Base-by-base conservation (phyloP, 2,888 invertebrate genomes). In the Watsonalla binaria region DNA sequence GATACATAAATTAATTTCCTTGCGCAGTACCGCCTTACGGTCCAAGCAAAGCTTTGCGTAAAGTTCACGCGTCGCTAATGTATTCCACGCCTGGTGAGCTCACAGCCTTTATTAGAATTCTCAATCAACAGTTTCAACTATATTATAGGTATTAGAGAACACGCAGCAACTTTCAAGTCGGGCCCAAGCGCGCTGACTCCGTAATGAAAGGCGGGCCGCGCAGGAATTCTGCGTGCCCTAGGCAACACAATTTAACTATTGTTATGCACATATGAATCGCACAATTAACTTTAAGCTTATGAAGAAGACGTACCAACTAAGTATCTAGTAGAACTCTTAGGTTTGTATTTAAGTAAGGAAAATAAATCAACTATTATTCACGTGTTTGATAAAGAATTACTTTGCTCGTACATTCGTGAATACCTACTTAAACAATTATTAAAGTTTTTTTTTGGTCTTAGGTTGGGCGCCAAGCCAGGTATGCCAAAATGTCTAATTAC, bases 51-150 rank as follows among this genome's bases (percentile, higher is more conserved):
- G 82, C 82, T 87, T 82, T 73, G 78, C 79, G 81, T 82, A 80
- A 84, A 85, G 85, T 86, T 84, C 83, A 82, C 78, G 80, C 82
- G 74, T 78, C 66, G 73, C 76, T 88, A 89, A 90, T 88, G 77
- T 88, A 90, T 90, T 82, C 88, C 89, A 89, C 87, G 88, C 82
- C 70, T 69, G 73, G 74, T 90, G 87, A 90, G 85, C 86, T 90
- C 90, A 90, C 84, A 81, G 80, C 78, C 80, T 83, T 67, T 84
- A 87, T 83, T 89, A 90, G 85, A 86, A 84, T 84, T 80, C 81
- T 80, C 80, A 79, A 83, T 80, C 78, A 74, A 76, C 75, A 76
- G 78, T 76, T 79, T 72, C 70, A 67, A 79, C 76, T 73, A 70
- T 74, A 78, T 72, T 75, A 74, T 75, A 79, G 71, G 70, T 62